phyloP scores from a whole-genome alignment of 2,113 vertebrate genomes.

The Myiozetetes cayanensis region DNA sequence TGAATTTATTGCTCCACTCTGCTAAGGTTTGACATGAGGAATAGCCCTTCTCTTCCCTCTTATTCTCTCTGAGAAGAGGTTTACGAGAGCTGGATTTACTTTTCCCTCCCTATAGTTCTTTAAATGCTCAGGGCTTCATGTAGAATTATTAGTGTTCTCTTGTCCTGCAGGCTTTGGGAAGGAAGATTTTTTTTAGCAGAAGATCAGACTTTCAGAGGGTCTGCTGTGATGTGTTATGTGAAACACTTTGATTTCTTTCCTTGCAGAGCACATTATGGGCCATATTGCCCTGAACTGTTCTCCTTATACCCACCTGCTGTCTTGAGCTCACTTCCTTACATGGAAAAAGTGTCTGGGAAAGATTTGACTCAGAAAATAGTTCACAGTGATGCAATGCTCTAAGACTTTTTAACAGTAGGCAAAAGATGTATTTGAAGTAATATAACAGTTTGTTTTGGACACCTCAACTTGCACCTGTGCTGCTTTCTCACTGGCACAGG shows the following conservation, averaged over 20 bases:
- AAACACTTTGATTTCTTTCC: background rate
- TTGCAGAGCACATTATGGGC: background rate
- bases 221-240: background rate
- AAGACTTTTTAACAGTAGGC: background rate
- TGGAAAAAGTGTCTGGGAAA: background rate
- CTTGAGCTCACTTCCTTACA: background rate
- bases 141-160: background rate
- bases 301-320: conserved; percentile 1
- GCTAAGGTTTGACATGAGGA: background rate
- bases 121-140: background rate
- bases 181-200: background rate
- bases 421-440: background rate
- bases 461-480: background rate
- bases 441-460: background rate
- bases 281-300: background rate
- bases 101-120: background rate
- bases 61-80: background rate
- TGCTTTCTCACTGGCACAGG: background rate
- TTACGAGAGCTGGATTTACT: background rate
- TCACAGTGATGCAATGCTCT: background rate
- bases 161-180: background rate
- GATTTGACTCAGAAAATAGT: background rate
- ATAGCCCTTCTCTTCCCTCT: background rate
- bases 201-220: background rate
- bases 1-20: background rate